Conservation (phyloP, 2,113 vertebrate species). For the Zosterops borbonicus region DNA sequence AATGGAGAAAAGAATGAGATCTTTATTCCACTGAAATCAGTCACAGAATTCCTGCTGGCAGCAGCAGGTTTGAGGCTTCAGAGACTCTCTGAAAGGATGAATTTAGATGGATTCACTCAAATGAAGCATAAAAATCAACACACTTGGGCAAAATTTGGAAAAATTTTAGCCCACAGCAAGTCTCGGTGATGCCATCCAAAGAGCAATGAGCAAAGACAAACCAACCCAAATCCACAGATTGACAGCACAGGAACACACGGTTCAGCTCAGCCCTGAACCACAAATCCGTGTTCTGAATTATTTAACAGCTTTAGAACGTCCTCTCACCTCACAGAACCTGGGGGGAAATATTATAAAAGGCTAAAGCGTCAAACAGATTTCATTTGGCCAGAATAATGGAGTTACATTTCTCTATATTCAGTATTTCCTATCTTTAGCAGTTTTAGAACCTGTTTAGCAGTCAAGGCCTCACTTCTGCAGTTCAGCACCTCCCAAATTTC, state of each 20-base stretch:
- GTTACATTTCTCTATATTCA: not conserved
- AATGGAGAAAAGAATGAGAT: not conserved
- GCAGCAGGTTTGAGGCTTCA: not conserved
- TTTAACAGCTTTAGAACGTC: not conserved
- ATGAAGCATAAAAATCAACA: not conserved
- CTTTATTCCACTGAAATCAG: not conserved
- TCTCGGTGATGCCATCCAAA: not conserved
- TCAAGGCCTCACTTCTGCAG: not conserved
- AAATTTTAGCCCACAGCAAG: not conserved
- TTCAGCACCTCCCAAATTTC: not conserved
- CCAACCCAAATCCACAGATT: not conserved
- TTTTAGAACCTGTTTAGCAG: not conserved
- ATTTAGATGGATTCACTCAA: not conserved
- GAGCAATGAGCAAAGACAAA: not conserved
- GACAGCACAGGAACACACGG: not conserved
- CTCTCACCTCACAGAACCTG: not conserved
- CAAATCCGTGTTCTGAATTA: not conserved
- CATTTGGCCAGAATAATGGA: not conserved
- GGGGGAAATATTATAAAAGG: not conserved
- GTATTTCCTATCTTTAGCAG: not conserved
- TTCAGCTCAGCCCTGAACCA: not conserved
- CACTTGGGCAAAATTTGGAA: not conserved
- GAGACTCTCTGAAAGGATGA: not conserved
- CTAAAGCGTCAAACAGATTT: not conserved
- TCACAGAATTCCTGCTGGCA: not conserved